phyloP scores from a whole-genome alignment of 2,113 vertebrate genomes.

The Entomyzon cyanotis region DNA sequence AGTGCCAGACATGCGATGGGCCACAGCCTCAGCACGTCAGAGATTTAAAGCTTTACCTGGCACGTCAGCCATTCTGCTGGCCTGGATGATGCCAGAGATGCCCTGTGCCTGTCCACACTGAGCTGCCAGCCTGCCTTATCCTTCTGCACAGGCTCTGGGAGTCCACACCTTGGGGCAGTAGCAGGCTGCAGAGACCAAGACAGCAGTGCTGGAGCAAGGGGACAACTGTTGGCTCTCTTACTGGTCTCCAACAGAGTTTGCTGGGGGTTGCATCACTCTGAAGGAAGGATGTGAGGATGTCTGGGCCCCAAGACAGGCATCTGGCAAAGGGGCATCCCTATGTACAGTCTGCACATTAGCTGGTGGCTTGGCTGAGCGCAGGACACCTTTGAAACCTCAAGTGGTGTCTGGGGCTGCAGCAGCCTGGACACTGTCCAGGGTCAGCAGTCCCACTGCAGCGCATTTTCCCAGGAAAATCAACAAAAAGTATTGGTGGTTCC shows the following conservation, averaged over 20 bases:
- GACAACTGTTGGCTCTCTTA: accelerated
- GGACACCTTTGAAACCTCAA: not conserved
- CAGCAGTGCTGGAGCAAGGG: not conserved
- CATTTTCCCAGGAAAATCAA: not conserved
- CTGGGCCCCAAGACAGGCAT: not conserved
- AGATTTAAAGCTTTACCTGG: not conserved
- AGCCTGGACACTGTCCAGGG: not conserved
- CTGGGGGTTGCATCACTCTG: not conserved
- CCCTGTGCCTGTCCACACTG: accelerated
- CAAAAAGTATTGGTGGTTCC: not conserved
- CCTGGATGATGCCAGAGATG: not conserved
- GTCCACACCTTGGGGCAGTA: accelerated
- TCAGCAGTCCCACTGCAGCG: not conserved
- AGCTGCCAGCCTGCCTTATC: not conserved
- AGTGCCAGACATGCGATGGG: accelerated
- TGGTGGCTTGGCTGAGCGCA: not conserved
- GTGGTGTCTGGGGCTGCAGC: not conserved
- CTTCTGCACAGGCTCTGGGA: not conserved
- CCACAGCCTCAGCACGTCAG: accelerated
- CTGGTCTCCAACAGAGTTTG: not conserved
- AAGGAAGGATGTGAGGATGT: not conserved
- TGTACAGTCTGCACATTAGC: accelerated
- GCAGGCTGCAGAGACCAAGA: not conserved
- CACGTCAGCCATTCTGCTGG: not conserved
- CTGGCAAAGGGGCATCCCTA: not conserved